Evolutionary conservation across 2,797 vertebrate genomes (phyloP), one percentile per base, ranked within the genome.

Genomic region (Neoniphon sammara): DNA sequence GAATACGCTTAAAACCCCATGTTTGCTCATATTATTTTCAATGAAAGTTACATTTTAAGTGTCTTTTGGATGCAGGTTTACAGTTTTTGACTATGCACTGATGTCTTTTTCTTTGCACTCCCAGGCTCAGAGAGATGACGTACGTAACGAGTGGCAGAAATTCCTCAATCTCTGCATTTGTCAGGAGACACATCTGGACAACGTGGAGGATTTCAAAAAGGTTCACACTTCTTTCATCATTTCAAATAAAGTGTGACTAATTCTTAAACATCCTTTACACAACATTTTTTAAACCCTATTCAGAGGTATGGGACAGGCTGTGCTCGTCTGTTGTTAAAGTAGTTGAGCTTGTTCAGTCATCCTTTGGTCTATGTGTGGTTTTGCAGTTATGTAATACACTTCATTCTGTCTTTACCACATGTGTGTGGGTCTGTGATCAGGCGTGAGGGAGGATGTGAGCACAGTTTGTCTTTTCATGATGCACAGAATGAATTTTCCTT

Each of bases 141-240:
- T 97, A 64, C 95, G 96, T 85, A 94, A 83, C 0, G 97, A 98
- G 78, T 99, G 98, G 98, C 97, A 99, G 92, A 96, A 96, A 80
- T 98, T 98, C 85, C 94, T 99, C 75, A 99, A 99, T 69, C 93
- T 99, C 68, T 99, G 97, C 88, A 98, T 99, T 88, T 98, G 97
- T 88, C 96, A 99, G 75, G 98, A 99, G 91, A 94, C 93, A 8
- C 98, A 98, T 9, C 91, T 99, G 89, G 95, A 96, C 78, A 96
- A 89, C 0, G 89, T 97, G 79, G 97, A 98, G 84, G 95, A 92
- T 4, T 98, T 94, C 50, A 96, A 94, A 83, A 95, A 90, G 96
- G 98, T 98, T 91, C 67, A 69, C 57, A 66, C 25, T 15, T 31
- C 8, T 17, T 56, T 20, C 47, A 21, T 36, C 30, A 10, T 17